Evolutionary conservation across 1,140 invertebrate genomes (phyloP).

Genomic region (Thaumetopoea pityocampa): DNA sequence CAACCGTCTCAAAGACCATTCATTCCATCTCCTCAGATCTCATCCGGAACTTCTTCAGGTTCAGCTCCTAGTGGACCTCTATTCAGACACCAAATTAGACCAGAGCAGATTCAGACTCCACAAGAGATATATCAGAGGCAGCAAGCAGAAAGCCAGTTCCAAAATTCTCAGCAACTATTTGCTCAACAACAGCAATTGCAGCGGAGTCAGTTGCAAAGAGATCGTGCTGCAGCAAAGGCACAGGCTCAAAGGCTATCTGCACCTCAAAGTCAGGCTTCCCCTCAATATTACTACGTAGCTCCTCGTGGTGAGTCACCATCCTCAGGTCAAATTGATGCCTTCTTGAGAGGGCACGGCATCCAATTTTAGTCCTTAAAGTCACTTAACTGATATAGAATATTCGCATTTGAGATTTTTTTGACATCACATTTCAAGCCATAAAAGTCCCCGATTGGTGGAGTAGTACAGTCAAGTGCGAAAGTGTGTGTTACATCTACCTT

Average conservation of each 20-base stretch:
- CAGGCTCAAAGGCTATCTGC: constrained; percentile 65
- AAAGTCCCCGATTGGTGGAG: constrained; percentile 31
- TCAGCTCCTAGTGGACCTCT: constrained; percentile 56
- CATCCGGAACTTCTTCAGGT: constrained; percentile 44
- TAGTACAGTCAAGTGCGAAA: constrained; percentile 32
- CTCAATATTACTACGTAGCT: constrained; percentile 81
- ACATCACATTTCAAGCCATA: constrained; percentile 22
- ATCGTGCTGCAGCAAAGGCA: constrained; percentile 65
- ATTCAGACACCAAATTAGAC: constrained; percentile 72
- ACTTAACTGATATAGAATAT: constrained; percentile 40
- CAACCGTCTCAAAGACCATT: constrained; percentile 60
- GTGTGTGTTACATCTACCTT: constrained; percentile 27
- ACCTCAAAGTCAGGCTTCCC: constrained; percentile 61
- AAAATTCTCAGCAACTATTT: constrained; percentile 84
- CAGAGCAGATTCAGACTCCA: constrained; percentile 73
- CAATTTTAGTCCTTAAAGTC: constrained; percentile 73
- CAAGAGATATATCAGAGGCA: constrained; percentile 84
- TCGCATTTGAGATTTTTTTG: constrained; percentile 26
- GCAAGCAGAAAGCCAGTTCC: constrained; percentile 80
- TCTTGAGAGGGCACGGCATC: constrained; percentile 84
- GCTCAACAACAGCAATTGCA: constrained; percentile 82
- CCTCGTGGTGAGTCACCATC: constrained; percentile 75
- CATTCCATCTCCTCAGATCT: constrained; percentile 67
- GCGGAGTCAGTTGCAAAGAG: constrained; percentile 74
- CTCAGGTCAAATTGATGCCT: constrained; percentile 86